These are phyloP conservation scores for Pollimyrus isidori DNA, from an alignment of 2,113 vertebrate species.

Conservation along the genomic window DNA sequence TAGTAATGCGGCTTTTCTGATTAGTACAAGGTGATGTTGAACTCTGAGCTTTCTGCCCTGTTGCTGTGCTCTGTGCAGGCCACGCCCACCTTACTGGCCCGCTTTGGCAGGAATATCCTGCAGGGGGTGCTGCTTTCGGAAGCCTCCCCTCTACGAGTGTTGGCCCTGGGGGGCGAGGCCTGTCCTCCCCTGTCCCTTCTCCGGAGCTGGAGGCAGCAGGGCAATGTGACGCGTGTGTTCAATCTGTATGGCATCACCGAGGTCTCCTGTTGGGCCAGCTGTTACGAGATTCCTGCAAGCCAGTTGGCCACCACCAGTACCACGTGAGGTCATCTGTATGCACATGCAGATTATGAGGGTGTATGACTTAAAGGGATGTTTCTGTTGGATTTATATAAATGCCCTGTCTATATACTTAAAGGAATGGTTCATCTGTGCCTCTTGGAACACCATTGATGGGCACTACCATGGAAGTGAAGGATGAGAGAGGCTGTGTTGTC, in stretches of 20 bases:
- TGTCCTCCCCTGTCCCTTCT: slow-evolving; percentile 68
- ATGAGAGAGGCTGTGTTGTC: slow-evolving; percentile 54
- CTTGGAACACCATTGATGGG: slow-evolving; percentile 73
- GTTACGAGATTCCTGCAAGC: slow-evolving; percentile 68
- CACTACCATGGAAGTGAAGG: slow-evolving; percentile 80
- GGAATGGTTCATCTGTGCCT: slow-evolving; percentile 56
- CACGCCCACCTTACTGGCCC: slow-evolving; percentile 78
- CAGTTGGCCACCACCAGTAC: slow-evolving; percentile 31
- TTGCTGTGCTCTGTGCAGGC: slow-evolving; percentile 52
- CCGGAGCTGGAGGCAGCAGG: slow-evolving; percentile 71
- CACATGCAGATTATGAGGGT: neutral
- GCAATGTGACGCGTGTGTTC: slow-evolving; percentile 78
- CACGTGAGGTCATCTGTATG: neutral
- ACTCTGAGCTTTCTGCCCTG: neutral
- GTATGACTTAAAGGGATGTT: neutral
- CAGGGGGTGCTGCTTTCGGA: slow-evolving; percentile 66
- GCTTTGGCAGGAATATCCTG: slow-evolving; percentile 69
- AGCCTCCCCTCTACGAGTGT: slow-evolving; percentile 70
- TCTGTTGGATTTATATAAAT: neutral
- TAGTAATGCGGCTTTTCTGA: neutral
- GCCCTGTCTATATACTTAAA: slow-evolving; percentile 35
- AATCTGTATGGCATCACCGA: slow-evolving; percentile 94
- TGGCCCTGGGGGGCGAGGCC: slow-evolving; percentile 86
- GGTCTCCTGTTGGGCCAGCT: slow-evolving; percentile 92
- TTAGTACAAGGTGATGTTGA: neutral